Percentiles rank a stretch among this genome's conserved stretches.
These are phyloP conservation scores for Onchidella celtica DNA, from an alignment of 2,888 invertebrate species.

Conservation along the genomic window DNA sequence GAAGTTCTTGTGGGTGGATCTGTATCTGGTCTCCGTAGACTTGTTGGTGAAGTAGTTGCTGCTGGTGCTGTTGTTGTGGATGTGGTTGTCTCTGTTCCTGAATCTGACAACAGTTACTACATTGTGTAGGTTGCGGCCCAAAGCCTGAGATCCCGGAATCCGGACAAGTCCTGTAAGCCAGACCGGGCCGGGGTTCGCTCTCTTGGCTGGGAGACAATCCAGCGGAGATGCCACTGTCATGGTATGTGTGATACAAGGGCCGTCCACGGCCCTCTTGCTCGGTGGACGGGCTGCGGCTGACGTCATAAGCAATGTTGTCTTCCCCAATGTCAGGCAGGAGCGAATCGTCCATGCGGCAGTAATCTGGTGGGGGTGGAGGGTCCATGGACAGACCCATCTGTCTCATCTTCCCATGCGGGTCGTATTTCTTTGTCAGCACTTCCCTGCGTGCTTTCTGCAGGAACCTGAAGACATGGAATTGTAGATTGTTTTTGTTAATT, in stretches of 20 bases:
- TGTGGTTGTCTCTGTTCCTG: neutral
- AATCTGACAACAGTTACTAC: neutral
- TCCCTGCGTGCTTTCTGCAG: slow-evolving; percentile 66
- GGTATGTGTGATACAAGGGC: slow-evolving; percentile 43
- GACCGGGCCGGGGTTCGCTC: slow-evolving; percentile 7
- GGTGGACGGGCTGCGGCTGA: slow-evolving; percentile 57
- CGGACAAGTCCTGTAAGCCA: slow-evolving; percentile 63
- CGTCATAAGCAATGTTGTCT: slow-evolving; percentile 56
- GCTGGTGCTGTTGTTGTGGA: neutral
- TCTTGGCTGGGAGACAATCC: slow-evolving; percentile 40
- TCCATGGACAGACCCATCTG: slow-evolving; percentile 57
- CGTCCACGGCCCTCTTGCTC: slow-evolving; percentile 48
- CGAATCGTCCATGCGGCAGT: slow-evolving; percentile 53
- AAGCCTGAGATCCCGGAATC: slow-evolving; percentile 66
- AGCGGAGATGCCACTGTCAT: slow-evolving; percentile 47
- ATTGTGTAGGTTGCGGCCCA: slow-evolving; percentile 3
- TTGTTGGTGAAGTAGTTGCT: slow-evolving; percentile 7
- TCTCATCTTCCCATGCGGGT: slow-evolving; percentile 66
- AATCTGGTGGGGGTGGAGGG: slow-evolving; percentile 61
- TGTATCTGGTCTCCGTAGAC: neutral
- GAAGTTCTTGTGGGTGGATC: neutral
- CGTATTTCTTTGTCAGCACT: slow-evolving; percentile 69
- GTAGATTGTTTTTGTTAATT: neutral
- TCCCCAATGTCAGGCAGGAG: slow-evolving; percentile 47
- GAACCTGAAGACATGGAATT: slow-evolving; percentile 56